phyloP scores from a whole-genome alignment of 2,113 vertebrate genomes.

The Grallaria varia region DNA sequence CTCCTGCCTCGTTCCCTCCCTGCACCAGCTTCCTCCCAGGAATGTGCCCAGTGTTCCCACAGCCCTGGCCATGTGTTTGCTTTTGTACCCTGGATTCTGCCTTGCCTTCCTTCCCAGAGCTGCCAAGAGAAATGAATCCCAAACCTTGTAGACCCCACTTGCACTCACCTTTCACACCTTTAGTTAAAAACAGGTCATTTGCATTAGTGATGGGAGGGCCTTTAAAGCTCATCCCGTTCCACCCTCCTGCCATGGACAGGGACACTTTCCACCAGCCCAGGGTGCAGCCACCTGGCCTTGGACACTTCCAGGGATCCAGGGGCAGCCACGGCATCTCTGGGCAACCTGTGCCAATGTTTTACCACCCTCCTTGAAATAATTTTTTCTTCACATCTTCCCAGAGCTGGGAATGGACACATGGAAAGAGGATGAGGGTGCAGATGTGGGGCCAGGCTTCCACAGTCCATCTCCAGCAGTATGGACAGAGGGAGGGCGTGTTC shows the following conservation, averaged over 20 bases:
- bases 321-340: not conserved
- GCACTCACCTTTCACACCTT: not conserved
- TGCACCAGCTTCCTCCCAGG: not conserved
- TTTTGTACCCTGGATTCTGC: not conserved
- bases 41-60: rapidly evolving
- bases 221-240: not conserved
- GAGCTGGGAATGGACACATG: not conserved
- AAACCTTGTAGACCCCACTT: not conserved
- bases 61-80: rapidly evolving
- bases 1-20: not conserved
- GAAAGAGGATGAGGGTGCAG: not conserved
- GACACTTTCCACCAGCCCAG: rapidly evolving
- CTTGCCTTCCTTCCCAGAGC: not conserved
- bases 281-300: rapidly evolving
- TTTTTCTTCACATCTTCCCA: not conserved
- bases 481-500: not conserved
- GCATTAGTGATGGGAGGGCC: no score
- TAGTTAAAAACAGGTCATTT: not conserved
- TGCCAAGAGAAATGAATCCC: not conserved
- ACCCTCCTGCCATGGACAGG: not conserved
- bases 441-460: not conserved
- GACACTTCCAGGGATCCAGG: not conserved
- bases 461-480: not conserved
- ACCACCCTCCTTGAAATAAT: not conserved
- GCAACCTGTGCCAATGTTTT: not conserved